These are phyloP conservation scores for Aporophyla nigra DNA, from an alignment of 2,888 invertebrate genomes.

Conservation along the genomic window DNA sequence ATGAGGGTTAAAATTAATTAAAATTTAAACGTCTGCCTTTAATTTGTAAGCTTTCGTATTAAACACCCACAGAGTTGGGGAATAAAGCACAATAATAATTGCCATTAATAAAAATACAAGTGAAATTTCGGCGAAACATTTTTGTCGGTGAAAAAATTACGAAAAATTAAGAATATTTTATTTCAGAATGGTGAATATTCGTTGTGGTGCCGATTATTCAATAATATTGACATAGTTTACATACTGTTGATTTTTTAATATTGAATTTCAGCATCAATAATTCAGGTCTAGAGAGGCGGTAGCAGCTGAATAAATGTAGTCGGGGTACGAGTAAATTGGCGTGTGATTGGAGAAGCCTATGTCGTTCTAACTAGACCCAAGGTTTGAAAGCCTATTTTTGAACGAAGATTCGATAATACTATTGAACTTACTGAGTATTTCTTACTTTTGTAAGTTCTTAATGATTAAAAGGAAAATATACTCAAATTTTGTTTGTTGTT, in stretches of 20 bases:
- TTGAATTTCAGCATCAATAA: neutral
- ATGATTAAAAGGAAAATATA: neutral
- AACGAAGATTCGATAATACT: neutral
- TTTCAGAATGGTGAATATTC: neutral
- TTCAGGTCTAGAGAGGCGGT: neutral
- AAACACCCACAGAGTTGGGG: slow-evolving; percentile 17
- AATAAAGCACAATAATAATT: slow-evolving; percentile 23
- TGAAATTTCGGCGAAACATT: neutral
- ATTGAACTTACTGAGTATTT: neutral
- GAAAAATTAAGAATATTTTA: neutral
- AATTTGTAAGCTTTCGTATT: slow-evolving; percentile 44
- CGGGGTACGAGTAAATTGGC: too few species aligned
- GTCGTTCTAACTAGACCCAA: neutral
- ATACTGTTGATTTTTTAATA: neutral
- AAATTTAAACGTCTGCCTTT: slow-evolving; percentile 45
- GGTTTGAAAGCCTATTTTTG: neutral
- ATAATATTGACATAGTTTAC: neutral
- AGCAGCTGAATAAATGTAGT: neutral
- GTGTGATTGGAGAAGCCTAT: neutral
- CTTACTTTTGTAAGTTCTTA: neutral
- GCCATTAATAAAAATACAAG: slow-evolving; percentile 7
- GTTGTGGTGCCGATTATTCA: neutral
- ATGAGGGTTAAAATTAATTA: slow-evolving; percentile 57
- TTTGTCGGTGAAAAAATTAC: neutral
- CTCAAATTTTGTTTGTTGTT: neutral